phyloP scores from a whole-genome alignment of 1,140 invertebrate genomes.

The Drosophila repletoides region DNA sequence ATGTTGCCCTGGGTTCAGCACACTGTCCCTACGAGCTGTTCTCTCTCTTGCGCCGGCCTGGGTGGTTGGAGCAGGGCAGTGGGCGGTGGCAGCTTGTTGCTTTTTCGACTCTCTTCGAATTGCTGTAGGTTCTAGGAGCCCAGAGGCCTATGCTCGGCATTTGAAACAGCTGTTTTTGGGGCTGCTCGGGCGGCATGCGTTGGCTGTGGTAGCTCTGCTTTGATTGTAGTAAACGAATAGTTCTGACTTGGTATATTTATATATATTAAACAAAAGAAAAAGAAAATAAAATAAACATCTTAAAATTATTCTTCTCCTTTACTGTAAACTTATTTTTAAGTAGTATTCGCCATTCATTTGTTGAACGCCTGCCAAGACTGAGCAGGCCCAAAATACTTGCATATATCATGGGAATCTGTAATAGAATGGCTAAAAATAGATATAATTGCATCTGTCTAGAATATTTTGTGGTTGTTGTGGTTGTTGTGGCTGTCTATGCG shows the following conservation, averaged over 20 bases:
- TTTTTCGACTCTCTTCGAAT: conserved; percentile 29
- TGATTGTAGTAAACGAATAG: neutral
- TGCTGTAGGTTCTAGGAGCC: conserved; percentile 8
- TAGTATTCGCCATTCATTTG: conserved; percentile 9
- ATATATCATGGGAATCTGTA: conserved; percentile 46
- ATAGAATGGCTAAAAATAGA: conserved; percentile 66
- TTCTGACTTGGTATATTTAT: conserved; percentile 7
- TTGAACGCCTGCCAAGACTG: conserved; percentile 18
- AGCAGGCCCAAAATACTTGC: conserved; percentile 8
- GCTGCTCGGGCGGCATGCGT: neutral
- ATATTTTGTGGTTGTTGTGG: too few species aligned
- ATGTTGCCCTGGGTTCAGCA: fast-evolving
- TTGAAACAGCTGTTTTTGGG: conserved; percentile 47
- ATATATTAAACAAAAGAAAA: neutral
- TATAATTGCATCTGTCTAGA: conserved; percentile 16
- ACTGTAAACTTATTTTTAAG: conserved; percentile 35
- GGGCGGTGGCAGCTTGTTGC: conserved; percentile 63
- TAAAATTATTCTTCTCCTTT: conserved; percentile 4
- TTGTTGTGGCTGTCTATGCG: conserved; percentile 1
- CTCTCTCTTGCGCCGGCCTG: conserved; percentile 44
- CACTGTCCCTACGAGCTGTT: conserved; percentile 36
- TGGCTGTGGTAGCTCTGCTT: too few species aligned
- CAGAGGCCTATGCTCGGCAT: conserved; percentile 12
- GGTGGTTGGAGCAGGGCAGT: conserved; percentile 8
- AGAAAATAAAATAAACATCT: conserved; percentile 26